Percentiles rank a stretch among this genome's conserved stretches.
Conservation (phyloP, 2,113 vertebrate genomes). For the Corapipo altera region DNA sequence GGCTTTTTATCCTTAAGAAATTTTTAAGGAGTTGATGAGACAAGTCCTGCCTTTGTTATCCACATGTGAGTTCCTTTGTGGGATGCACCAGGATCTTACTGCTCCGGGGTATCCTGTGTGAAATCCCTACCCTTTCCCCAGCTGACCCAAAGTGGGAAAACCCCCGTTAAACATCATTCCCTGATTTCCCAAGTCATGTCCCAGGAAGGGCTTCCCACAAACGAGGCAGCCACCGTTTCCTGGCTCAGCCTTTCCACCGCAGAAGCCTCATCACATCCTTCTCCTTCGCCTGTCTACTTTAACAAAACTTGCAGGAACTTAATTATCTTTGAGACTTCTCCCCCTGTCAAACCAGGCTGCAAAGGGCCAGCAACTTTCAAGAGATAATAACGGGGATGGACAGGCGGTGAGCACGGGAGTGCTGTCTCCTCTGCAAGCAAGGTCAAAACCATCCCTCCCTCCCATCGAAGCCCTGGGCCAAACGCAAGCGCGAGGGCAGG, state of each 20-base stretch:
- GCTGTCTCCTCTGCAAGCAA: not conserved
- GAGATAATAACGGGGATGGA: conserved; percentile 6
- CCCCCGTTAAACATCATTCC: not conserved
- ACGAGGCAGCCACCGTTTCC: accelerated
- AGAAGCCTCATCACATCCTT: not conserved
- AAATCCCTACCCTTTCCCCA: not conserved
- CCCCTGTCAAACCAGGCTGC: conserved; percentile 8
- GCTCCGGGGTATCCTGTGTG: accelerated
- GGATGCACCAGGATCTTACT: not conserved
- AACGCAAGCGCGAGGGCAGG: accelerated
- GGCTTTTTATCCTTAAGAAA: not conserved
- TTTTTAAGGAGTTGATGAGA: not conserved
- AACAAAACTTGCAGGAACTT: conserved; percentile 32
- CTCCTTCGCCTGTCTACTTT: not conserved
- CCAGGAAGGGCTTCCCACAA: not conserved
- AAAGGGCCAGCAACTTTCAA: not conserved
- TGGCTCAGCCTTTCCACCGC: not conserved
- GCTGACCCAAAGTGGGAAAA: not conserved
- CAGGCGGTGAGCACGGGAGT: not conserved
- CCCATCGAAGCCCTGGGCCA: not conserved
- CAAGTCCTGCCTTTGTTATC: not conserved
- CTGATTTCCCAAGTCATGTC: not conserved
- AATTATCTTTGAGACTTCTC: conserved; percentile 63
- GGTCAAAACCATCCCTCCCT: not conserved
- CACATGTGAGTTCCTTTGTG: accelerated